Evolutionary conservation across 1,140 invertebrate genomes (phyloP).

Genomic region (Brachionus paranguensis): DNA sequence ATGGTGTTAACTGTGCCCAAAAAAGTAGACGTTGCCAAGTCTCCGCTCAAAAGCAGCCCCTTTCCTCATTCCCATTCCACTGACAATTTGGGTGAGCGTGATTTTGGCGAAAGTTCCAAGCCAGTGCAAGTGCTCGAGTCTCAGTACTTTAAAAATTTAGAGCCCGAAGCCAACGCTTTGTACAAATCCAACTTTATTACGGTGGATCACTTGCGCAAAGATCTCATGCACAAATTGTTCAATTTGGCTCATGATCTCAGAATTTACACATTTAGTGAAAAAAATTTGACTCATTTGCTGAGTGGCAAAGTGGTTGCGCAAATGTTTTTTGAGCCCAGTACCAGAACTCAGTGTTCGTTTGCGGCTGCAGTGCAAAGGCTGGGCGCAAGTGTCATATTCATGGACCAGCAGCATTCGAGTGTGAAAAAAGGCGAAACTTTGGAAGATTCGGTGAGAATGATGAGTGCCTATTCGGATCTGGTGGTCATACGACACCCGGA

Average conservation of each 20-base stretch:
- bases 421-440: slow-evolving; percentile 92
- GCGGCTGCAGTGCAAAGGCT: slow-evolving; percentile 88
- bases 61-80: neutral
- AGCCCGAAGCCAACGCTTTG: neutral
- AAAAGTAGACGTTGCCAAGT: neutral
- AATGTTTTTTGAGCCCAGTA: slow-evolving; percentile 95
- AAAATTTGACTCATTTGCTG: slow-evolving; percentile 23
- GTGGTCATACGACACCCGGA: slow-evolving; percentile 87
- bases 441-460: slow-evolving; percentile 63
- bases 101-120: neutral
- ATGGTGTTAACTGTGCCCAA: neutral
- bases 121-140: neutral
- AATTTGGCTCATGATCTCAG: slow-evolving; percentile 25
- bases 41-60: neutral
- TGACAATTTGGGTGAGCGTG: neutral
- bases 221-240: slow-evolving; percentile 14
- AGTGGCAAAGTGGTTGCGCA: slow-evolving; percentile 87
- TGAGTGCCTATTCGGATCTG: slow-evolving; percentile 67
- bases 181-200: slow-evolving; percentile 18
- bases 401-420: slow-evolving; percentile 82
- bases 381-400: slow-evolving; percentile 80
- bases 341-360: slow-evolving; percentile 90
- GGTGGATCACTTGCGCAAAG: slow-evolving; percentile 18
- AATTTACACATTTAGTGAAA: neutral
- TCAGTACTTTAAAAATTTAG: slow-evolving; percentile 10